Conservation (phyloP, 2,113 vertebrate genomes). For the Cranoglanis bouderius region DNA sequence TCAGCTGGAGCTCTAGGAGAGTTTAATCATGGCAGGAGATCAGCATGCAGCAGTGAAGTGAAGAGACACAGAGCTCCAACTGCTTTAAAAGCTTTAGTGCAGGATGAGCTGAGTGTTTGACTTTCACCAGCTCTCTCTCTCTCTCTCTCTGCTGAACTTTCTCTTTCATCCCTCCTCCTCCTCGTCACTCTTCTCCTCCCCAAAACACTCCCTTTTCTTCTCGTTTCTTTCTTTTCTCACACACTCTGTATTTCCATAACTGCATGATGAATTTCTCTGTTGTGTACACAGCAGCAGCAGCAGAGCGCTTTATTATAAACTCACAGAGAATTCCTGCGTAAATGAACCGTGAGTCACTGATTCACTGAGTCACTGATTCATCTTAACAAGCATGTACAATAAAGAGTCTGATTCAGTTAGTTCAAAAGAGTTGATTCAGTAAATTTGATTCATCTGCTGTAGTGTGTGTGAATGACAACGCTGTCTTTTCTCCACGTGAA, state of each 20-base stretch:
- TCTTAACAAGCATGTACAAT: not conserved
- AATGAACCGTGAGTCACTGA: not conserved
- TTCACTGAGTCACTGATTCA: not conserved
- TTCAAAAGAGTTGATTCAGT: not conserved
- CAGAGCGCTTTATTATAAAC: not conserved
- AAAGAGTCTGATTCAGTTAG: not conserved
- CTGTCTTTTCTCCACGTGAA: too few relatives aligned
- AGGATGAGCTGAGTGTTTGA: conserved; percentile 59
- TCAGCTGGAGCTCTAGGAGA: not conserved
- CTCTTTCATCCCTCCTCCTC: conserved; percentile 67
- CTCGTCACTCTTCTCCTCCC: conserved; percentile 64
- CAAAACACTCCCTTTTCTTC: not conserved
- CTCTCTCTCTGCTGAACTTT: conserved; percentile 49
- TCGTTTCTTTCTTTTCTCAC: not conserved
- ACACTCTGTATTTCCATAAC: not conserved
- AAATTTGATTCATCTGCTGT: not conserved
- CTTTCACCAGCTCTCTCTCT: conserved; percentile 51
- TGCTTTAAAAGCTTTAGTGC: conserved; percentile 63
- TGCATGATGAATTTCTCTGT: not conserved
- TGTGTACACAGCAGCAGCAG: not conserved
- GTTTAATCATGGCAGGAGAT: conserved; percentile 36
- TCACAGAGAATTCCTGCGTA: not conserved
- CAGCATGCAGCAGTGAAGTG: conserved; percentile 56
- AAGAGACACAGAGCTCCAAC: conserved; percentile 56
- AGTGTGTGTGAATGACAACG: too few relatives aligned